Percentiles rank a stretch among this genome's conserved stretches.
Conservation (phyloP, 2,888 invertebrate species). For the Ganaspis brasiliensis region DNA sequence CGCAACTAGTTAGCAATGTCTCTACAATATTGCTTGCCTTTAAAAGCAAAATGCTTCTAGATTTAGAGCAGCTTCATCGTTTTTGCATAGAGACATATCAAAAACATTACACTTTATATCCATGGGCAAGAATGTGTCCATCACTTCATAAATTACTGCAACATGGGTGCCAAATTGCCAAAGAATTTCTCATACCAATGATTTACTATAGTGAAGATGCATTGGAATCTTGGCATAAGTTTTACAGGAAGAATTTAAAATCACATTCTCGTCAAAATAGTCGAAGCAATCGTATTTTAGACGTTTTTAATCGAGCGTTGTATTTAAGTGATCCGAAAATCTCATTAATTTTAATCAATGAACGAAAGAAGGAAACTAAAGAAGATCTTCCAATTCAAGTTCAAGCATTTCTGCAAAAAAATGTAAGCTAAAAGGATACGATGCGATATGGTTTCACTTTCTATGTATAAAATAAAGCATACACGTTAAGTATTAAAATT, state of each 20-base stretch:
- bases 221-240: not conserved
- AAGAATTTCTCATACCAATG: not conserved
- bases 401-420: too few species aligned
- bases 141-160: not conserved
- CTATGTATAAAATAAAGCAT: too few species aligned
- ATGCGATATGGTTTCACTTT: too few species aligned
- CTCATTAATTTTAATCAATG: too few species aligned
- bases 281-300: not conserved
- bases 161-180: not conserved
- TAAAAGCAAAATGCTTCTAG: slow-evolving; percentile 20
- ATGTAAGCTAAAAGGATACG: too few species aligned
- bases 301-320: not conserved
- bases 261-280: not conserved
- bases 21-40: not conserved
- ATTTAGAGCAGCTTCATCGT: not conserved
- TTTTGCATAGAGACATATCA: not conserved
- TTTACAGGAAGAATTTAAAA: not conserved
- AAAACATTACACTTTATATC: not conserved
- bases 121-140: not conserved
- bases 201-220: not conserved
- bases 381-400: too few species aligned
- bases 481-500: too few species aligned
- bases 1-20: slow-evolving; percentile 5
- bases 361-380: too few species aligned
- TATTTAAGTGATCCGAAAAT: too few species aligned